A percentile compares a stretch with the other conserved stretches of the same genome.
phyloP scores from a whole-genome alignment of 2,888 invertebrate species.

The Sesia bembeciformis region DNA sequence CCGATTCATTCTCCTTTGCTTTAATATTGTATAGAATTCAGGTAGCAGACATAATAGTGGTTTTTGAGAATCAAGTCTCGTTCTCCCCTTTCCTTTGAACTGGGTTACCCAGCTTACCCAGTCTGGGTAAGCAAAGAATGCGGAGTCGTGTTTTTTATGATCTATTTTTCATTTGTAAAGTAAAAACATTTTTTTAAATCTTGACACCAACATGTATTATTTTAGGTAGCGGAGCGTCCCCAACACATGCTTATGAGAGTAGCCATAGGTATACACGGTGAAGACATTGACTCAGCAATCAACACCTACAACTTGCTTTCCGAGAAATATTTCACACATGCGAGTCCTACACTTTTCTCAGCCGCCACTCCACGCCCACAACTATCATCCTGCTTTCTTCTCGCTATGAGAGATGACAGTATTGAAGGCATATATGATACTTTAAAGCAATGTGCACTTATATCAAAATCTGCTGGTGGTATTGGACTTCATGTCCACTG shows the following conservation, averaged over 20 bases:
- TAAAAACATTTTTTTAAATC: neutral
- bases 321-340: slow-evolving; percentile 97
- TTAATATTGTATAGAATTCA: no score
- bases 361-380: slow-evolving; percentile 94
- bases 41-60: no score
- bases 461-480: slow-evolving; percentile 98
- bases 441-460: slow-evolving; percentile 92
- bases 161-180: no score
- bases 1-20: no score
- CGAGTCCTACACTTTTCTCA: slow-evolving; percentile 97
- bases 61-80: no score
- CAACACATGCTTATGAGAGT: slow-evolving; percentile 99
- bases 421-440: slow-evolving; percentile 97
- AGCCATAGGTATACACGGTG: slow-evolving; percentile 95
- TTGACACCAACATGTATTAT: slow-evolving; percentile 2
- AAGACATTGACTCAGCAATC: slow-evolving; percentile 93
- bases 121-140: no score
- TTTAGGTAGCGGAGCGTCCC: slow-evolving; percentile 90
- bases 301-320: slow-evolving; percentile 97
- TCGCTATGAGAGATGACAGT: slow-evolving; percentile 95
- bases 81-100: no score
- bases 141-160: no score
- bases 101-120: no score
- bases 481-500: slow-evolving; percentile 97
- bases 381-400: slow-evolving; percentile 94